These are phyloP conservation scores for Ephestia elutella DNA, from an alignment of 1,140 invertebrate species.

Conservation along the genomic window DNA sequence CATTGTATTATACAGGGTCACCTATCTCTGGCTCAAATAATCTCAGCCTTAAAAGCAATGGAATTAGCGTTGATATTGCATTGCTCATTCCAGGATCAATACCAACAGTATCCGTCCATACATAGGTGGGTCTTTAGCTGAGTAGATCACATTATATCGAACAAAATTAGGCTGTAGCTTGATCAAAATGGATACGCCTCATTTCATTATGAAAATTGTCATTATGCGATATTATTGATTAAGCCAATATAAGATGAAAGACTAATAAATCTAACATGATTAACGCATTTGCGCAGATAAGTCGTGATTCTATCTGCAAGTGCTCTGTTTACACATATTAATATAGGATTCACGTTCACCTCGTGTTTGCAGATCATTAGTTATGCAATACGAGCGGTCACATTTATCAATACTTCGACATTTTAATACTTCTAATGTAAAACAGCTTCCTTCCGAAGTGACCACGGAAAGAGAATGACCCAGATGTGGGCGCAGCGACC, in stretches of 20 bases:
- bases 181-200: background rate
- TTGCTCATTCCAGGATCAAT: slow-evolving; percentile 16
- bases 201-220: background rate
- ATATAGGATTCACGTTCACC: background rate
- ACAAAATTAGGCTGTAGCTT: slow-evolving; percentile 10
- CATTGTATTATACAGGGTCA: slow-evolving; percentile 22
- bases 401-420: background rate
- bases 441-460: slow-evolving; percentile 35
- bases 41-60: slow-evolving; percentile 12
- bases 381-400: background rate
- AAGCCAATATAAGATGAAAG: no score
- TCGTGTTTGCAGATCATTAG: background rate
- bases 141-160: slow-evolving; percentile 14
- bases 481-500: slow-evolving; percentile 36
- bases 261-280: background rate
- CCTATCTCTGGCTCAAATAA: slow-evolving; percentile 8
- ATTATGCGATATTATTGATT: background rate
- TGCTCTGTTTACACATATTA: slow-evolving; percentile 3
- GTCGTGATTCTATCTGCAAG: background rate
- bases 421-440: slow-evolving; percentile 15
- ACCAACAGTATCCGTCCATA: slow-evolving; percentile 21
- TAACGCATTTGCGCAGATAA: background rate
- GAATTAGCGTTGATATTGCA: slow-evolving; percentile 11
- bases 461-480: slow-evolving; percentile 34
- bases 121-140: slow-evolving; percentile 10